These are phyloP conservation scores for Drosophila bifasciata DNA, from an alignment of 1,140 invertebrate genomes.

Conservation along the genomic window DNA sequence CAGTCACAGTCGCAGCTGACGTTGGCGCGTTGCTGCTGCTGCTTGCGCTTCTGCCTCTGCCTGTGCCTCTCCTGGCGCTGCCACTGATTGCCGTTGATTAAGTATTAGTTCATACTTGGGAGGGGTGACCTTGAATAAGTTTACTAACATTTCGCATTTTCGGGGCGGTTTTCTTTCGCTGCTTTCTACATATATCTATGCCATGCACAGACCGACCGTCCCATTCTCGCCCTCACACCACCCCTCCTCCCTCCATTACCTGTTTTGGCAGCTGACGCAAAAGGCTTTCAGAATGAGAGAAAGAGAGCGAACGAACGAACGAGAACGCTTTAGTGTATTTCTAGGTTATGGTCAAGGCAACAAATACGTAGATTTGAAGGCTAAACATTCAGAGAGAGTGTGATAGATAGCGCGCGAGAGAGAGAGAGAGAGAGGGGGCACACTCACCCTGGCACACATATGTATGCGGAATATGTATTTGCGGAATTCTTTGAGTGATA, in stretches of 20 bases:
- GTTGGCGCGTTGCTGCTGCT: slow-evolving; percentile 10
- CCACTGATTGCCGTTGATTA: slow-evolving; percentile 28
- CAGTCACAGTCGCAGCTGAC: slow-evolving; percentile 3
- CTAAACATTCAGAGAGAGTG: slow-evolving; percentile 43
- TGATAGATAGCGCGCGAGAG: slow-evolving; percentile 8
- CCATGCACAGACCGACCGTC: slow-evolving; percentile 28
- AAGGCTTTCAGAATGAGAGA: slow-evolving; percentile 34
- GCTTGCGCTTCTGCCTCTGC: slow-evolving; percentile 7
- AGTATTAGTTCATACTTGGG: slow-evolving; percentile 74
- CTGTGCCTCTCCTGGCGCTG: neutral
- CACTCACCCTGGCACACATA: too few relatives aligned
- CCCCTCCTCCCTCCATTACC: neutral
- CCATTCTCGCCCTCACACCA: neutral
- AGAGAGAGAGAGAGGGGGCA: slow-evolving; percentile 7
- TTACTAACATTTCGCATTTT: slow-evolving; percentile 75
- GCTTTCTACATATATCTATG: slow-evolving; percentile 40
- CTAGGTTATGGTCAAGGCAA: slow-evolving; percentile 79
- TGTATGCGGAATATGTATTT: too few relatives aligned
- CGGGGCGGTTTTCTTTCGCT: slow-evolving; percentile 32
- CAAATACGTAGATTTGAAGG: slow-evolving; percentile 72
- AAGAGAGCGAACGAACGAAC: slow-evolving; percentile 28
- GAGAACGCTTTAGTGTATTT: slow-evolving; percentile 47
- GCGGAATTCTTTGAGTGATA: slow-evolving; percentile 51
- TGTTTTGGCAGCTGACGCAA: slow-evolving; percentile 25
- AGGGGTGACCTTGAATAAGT: slow-evolving; percentile 77